Percentiles rank a stretch among this genome's conserved stretches.
Evolutionary conservation across 2,797 vertebrate species (phyloP).

Genomic region (Acipenser oxyrinchus): DNA sequence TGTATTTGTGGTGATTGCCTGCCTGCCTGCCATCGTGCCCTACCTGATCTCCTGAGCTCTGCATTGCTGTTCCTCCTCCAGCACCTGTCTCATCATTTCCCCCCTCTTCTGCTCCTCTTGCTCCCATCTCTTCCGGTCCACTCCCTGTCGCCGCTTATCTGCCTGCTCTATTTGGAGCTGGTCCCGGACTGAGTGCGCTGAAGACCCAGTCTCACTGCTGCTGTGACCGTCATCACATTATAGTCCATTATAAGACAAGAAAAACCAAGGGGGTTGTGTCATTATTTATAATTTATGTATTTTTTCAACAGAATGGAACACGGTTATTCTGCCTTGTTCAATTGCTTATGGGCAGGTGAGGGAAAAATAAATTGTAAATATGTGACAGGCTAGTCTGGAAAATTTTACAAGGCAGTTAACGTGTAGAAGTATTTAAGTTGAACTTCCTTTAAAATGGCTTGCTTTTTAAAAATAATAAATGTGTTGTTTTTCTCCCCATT

Average conservation of each 20-base stretch:
- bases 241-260: background rate
- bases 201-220: slow-evolving; percentile 26
- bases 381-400: too few species aligned
- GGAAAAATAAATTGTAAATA: too few species aligned
- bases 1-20: background rate
- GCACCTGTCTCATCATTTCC: slow-evolving; percentile 51
- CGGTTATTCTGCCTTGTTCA: too few species aligned
- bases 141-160: slow-evolving; percentile 40
- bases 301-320: too few species aligned
- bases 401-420: too few species aligned
- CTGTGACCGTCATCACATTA: background rate
- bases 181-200: slow-evolving; percentile 9
- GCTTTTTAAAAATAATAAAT: too few species aligned
- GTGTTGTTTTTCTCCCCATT: too few species aligned
- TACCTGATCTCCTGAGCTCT: slow-evolving; percentile 38
- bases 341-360: too few species aligned
- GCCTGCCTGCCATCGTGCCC: background rate
- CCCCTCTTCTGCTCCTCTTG: slow-evolving; percentile 43
- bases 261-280: background rate
- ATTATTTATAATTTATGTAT: too few species aligned
- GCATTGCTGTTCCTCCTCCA: slow-evolving; percentile 55
- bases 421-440: too few species aligned
- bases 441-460: too few species aligned
- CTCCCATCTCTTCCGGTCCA: slow-evolving; percentile 54
- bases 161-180: slow-evolving; percentile 38